Evolutionary conservation across 2,113 vertebrate species (phyloP), one percentile per base, ranked within the genome.

Genomic region (Sapayoa aenigma): DNA sequence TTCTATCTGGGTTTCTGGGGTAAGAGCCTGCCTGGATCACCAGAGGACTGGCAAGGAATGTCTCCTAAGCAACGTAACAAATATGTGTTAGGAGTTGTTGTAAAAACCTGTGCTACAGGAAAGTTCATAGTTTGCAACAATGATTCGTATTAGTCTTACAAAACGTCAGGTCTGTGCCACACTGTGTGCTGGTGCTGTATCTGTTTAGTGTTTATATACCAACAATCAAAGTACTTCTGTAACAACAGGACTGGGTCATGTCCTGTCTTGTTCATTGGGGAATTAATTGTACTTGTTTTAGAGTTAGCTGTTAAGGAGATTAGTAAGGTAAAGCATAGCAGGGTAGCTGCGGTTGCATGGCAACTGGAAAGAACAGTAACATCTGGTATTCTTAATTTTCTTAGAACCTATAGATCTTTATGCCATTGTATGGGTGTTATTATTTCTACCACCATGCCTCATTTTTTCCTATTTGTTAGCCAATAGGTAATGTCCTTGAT

Each of bases 251-350:
- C 74, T 68, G 60, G 90, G 86, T 75, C 69, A 58, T 84, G 69
- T 81, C 90, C 93, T 87, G 56, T 86, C 76, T 92, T 72, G 58
- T 75, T 95, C 92, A 82, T 16, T 63, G 31, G 68, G 88, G 90
- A 96, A 92, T 93, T 95, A 91, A 94, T 93, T 92, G 85, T 77
- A 44, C 76, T 94, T 96, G 92, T 44, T 95, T 95, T 47, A 88
- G 91, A 89, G 90, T 93, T 93, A 94, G 74, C 87, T 90, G 87
- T 75, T 96, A 91, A 96, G 84, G 78, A 90, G 92, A 96, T 93
- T 90, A 96, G 82, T 93, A 96, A 81, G 75, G 88, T 91, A 68
- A 94, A 94, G 72, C 85, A 44, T 92, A 90, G 63, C 90, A 78
- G 92, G 79, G 76, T 86, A 84, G 92, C 90, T 71, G 72, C 88